Base-by-base conservation (phyloP, 1,140 invertebrate species). In the Eriocheir sinensis region DNA sequence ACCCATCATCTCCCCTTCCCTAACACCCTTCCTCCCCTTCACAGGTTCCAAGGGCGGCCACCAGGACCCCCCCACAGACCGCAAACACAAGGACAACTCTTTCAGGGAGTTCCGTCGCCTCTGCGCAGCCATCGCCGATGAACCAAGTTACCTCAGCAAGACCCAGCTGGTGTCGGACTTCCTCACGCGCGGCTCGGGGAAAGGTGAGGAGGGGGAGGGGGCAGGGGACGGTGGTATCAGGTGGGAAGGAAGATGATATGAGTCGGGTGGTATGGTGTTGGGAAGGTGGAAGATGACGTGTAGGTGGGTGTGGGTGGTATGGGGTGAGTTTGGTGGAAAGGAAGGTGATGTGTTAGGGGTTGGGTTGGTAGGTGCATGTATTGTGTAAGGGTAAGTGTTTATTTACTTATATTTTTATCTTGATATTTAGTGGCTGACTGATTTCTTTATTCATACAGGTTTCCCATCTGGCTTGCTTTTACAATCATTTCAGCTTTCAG, bases 91-190 rank as follows among this genome's bases (percentile, higher is more conserved):
- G 91, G 98, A 98, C 96, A 97, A 98, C 96, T 97, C 97, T 83
- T 98, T 99, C 96, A 97, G 97, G 81, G 98, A 98, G 96, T 99
- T 99, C 96, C 97, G 98, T 95, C 97, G 97, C 36, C 96, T 99
- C 15, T 99, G 98, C 97, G 97, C 97, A 88, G 97, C 98, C 95
- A 97, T 99, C 79, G 97, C 98, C 0, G 97, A 97, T 34, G 98
- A 98, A 38, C 97, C 97, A 96, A 98, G 98, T 85, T 99, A 99
- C 96, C 97, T 97, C 17, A 98, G 97, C 15, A 99, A 99, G 97
- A 99, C 98, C 0, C 97, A 97, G 9, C 97, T 98, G 85, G 97
- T 99, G 0, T 97, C 97, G 80, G 97, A 97, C 81, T 98, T 98
- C 95, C 98, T 99, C 89, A 97, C 96, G 0, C 97, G 98, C 96